Evolutionary conservation across 2,888 invertebrate genomes (phyloP).

Genomic region (Coremacera marginata): DNA sequence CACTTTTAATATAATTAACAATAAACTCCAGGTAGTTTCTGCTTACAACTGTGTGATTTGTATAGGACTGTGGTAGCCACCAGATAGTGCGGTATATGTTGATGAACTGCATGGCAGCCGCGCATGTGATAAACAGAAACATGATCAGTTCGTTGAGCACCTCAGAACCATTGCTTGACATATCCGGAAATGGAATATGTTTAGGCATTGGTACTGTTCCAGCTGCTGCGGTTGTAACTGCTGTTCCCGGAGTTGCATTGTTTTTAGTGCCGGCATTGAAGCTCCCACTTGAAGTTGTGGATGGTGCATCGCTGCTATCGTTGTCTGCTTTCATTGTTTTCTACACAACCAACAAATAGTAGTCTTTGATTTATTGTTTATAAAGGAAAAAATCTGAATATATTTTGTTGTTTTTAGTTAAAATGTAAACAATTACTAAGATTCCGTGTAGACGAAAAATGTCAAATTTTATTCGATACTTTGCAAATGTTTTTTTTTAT

Average conservation of each 20-base stretch:
- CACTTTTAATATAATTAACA: not conserved
- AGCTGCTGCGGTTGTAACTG: conserved; percentile 18
- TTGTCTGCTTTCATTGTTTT: conserved; percentile 44
- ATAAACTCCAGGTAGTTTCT: not conserved
- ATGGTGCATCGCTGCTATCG: conserved; percentile 19
- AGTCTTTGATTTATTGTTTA: not conserved
- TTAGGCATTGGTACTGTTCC: conserved; percentile 71
- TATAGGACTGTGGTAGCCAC: conserved; percentile 96
- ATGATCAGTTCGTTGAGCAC: conserved; percentile 88
- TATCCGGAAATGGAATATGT: conserved; percentile 84
- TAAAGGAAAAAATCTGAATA: not conserved
- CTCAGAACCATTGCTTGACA: conserved; percentile 82
- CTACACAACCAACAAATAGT: not conserved
- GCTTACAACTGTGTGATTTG: conserved; percentile 87
- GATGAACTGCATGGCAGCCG: conserved; percentile 89
- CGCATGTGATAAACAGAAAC: conserved; percentile 82
- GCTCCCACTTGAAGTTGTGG: conserved; percentile 27
- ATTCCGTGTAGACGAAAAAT: not conserved
- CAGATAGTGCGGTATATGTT: conserved; percentile 96
- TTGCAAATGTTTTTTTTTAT: not conserved
- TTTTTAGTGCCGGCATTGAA: conserved; percentile 18
- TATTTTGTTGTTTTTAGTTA: not conserved
- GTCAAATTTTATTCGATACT: not conserved
- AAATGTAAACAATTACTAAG: conserved; percentile 2
- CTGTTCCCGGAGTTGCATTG: conserved; percentile 26